Percentiles rank a stretch among this genome's conserved stretches.
Conservation (phyloP, 2,888 invertebrate genomes). For the Platycnemis pennipes region DNA sequence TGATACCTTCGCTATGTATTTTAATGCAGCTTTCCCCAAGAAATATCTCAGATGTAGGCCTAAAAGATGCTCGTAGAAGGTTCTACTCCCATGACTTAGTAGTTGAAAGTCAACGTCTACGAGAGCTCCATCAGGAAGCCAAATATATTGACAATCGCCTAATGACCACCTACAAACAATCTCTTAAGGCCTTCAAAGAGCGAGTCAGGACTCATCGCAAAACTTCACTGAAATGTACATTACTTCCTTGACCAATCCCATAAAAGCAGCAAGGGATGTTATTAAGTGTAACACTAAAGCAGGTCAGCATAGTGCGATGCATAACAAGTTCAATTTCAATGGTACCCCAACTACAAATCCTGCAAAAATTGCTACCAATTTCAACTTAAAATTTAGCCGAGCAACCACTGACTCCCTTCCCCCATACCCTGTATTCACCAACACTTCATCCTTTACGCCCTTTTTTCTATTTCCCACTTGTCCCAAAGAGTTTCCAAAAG, state of each 20-base stretch:
- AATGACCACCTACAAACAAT: not conserved
- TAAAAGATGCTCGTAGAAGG: not conserved
- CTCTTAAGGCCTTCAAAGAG: not conserved
- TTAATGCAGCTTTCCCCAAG: not conserved
- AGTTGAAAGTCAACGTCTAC: not conserved
- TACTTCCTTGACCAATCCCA: not conserved
- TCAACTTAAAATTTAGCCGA: not conserved
- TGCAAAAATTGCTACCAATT: not conserved
- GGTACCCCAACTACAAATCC: not conserved
- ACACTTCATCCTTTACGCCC: not conserved
- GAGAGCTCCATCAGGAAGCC: not conserved
- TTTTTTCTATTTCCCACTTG: not conserved
- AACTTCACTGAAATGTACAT: not conserved
- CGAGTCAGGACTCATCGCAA: not conserved
- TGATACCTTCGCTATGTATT: not conserved
- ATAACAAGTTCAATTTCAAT: not conserved
- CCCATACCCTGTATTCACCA: not conserved
- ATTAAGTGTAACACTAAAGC: not conserved
- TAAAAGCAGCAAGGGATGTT: not conserved
- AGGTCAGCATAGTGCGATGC: not conserved
- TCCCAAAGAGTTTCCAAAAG: not conserved
- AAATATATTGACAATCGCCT: not conserved
- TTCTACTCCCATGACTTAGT: not conserved
- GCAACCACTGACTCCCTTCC: not conserved
- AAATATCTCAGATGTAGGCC: not conserved